Evolutionary conservation across 2,113 vertebrate species (phyloP), one percentile per base, ranked within the genome.

Genomic region (Plectropomus leopardus): DNA sequence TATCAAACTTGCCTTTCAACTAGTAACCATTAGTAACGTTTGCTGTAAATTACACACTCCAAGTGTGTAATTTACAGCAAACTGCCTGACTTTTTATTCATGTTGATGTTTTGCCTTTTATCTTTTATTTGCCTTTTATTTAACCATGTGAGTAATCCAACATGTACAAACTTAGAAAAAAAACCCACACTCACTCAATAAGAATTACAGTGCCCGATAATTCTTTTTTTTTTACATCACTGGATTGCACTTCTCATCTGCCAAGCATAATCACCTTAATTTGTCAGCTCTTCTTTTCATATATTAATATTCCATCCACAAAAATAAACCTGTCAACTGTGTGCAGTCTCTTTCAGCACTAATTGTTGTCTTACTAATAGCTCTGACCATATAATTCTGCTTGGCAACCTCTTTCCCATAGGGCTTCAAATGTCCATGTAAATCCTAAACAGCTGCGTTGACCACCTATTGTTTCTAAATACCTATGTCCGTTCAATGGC

Each of bases 101-200:
- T 60, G 8, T 34, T 59, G 57, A n/a, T 63, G 36, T 70, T 32
- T 60, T 59, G 3, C 58, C 53, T 58, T 67, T n/a, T n/a, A n/a
- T n/a, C n/a, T n/a, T n/a, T n/a, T n/a, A n/a, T n/a, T n/a, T n/a
- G n/a, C n/a, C 15, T 42, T 23, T 30, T 53, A 32, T 69, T 57
- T 0, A 16, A 21, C 36, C 10, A 15, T 45, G 13, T 45, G 50
- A 76, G 4, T 24, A 45, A 65, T 8, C 2, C 10, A 28, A 26
- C 7, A 50, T 5, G 6, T 64, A 24, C 30, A 23, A 3, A 24
- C 3, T 9, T 45, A 3, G 7, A 40, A 40, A 57, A 71, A 64
- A 64, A 14, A 45, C 36, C 6, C 9, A 64, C 28, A 32, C 3
- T 32, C 8, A 34, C 42, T 48, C 28, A 34, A 32, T 58, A 23